A percentile compares a stretch with the other conserved stretches of the same genome.
These are phyloP conservation scores for Malachius bipustulatus DNA, from an alignment of 2,888 invertebrate genomes.

Conservation along the genomic window DNA sequence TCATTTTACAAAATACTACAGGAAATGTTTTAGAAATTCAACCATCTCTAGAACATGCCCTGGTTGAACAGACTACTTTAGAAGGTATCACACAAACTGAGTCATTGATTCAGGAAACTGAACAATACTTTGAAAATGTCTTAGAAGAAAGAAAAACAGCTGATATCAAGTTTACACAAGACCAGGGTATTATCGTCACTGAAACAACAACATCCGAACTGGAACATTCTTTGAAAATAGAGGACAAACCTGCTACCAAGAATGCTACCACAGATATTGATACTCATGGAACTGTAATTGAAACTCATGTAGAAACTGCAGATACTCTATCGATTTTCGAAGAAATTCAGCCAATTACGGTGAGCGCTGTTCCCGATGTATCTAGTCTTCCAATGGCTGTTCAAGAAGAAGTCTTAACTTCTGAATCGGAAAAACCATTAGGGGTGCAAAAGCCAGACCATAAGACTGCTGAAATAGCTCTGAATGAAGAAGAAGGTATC, in stretches of 20 bases:
- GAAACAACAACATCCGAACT: conserved; percentile 42
- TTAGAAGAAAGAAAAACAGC: conserved; percentile 34
- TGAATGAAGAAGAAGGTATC: conserved; percentile 37
- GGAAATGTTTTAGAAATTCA: conserved; percentile 25
- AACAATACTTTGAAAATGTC: conserved; percentile 34
- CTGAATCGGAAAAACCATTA: conserved; percentile 35
- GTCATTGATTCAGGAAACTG: conserved; percentile 33
- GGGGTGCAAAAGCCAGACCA: conserved; percentile 29
- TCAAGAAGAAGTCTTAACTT: conserved; percentile 36
- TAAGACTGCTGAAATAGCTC: conserved; percentile 33
- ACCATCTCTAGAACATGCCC: conserved; percentile 34
- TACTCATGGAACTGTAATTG: conserved; percentile 39
- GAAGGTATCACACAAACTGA: conserved; percentile 38
- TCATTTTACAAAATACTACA: conserved; percentile 30
- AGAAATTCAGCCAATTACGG: conserved; percentile 27
- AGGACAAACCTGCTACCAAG: conserved; percentile 30
- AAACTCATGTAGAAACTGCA: conserved; percentile 37
- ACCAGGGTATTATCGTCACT: conserved; percentile 36
- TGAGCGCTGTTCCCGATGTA: conserved; percentile 31
- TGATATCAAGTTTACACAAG: conserved; percentile 35
- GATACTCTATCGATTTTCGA: conserved; percentile 33
- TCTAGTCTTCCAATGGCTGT: conserved; percentile 34
- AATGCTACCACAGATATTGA: conserved; percentile 32
- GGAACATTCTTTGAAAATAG: conserved; percentile 32
- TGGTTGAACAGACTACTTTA: conserved; percentile 37